These are phyloP conservation scores for Vespertilio murinus DNA, from an alignment of 2,797 vertebrate genomes.

Conservation along the genomic window DNA sequence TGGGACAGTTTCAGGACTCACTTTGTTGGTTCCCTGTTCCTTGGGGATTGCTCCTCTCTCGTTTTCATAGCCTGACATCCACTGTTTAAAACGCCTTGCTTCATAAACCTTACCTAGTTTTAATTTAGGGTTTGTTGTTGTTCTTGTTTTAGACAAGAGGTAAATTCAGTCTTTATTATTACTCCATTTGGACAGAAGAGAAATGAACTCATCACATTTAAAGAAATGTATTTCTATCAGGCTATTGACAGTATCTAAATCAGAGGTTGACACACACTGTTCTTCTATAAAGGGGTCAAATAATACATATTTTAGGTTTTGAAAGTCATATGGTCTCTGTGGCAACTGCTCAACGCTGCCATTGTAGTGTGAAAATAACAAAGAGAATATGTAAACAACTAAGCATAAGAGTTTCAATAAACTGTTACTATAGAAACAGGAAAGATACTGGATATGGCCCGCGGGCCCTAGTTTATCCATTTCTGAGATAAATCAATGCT, in stretches of 20 bases:
- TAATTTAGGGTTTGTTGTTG: neutral
- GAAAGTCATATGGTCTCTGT: neutral
- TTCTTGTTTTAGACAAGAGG: neutral
- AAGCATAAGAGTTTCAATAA: neutral
- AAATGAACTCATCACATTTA: neutral
- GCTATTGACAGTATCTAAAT: neutral
- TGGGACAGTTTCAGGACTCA: neutral
- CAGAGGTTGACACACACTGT: neutral
- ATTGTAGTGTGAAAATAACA: neutral
- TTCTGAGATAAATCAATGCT: neutral
- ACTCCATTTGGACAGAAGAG: neutral
- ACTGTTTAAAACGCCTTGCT: neutral
- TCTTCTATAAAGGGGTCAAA: neutral
- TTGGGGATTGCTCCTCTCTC: neutral
- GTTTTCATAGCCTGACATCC: neutral
- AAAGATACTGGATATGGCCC: neutral
- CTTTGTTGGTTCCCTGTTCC: neutral
- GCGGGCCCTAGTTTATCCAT: neutral
- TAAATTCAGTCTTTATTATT: neutral
- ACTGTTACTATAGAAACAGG: neutral
- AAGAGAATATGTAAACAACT: neutral
- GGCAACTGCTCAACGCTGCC: neutral
- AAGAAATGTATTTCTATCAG: neutral
- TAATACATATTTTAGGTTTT: neutral
- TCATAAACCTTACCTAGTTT: neutral